A percentile compares a stretch with the other conserved stretches of the same genome.
Conservation (phyloP, 2,888 invertebrate genomes). For the Norana najaformis region DNA sequence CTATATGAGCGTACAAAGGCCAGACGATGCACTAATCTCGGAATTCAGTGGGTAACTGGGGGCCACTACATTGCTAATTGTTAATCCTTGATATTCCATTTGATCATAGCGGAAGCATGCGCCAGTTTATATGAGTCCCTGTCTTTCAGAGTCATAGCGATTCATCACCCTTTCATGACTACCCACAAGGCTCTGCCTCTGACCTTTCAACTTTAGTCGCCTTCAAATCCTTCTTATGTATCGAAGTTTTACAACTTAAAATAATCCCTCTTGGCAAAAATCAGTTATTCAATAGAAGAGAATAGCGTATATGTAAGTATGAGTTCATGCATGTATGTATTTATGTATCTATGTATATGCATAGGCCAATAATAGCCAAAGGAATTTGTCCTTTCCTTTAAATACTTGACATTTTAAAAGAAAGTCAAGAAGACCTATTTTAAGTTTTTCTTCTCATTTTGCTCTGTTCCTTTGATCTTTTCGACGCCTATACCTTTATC, state of each 20-base stretch:
- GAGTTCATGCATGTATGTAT: background rate
- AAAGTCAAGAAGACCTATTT: background rate
- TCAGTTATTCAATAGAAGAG: background rate
- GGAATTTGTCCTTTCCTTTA: background rate
- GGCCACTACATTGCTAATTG: background rate
- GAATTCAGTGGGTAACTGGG: background rate
- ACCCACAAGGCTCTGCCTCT: background rate
- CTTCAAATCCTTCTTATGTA: background rate
- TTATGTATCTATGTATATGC: background rate
- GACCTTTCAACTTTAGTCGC: background rate
- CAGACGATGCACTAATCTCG: too few species aligned
- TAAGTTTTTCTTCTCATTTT: background rate
- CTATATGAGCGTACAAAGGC: background rate
- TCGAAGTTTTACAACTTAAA: background rate
- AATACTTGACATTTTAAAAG: background rate
- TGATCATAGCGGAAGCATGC: background rate
- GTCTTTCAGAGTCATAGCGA: background rate
- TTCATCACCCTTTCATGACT: background rate
- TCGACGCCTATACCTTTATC: conserved; percentile 2
- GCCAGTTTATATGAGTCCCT: background rate
- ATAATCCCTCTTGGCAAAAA: background rate
- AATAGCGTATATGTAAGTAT: background rate
- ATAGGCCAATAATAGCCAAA: background rate
- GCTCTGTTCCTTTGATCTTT: background rate
- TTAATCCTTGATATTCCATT: background rate